phyloP scores from a whole-genome alignment of 1,140 invertebrate genomes.

The Gonioctena quinquepunctata region DNA sequence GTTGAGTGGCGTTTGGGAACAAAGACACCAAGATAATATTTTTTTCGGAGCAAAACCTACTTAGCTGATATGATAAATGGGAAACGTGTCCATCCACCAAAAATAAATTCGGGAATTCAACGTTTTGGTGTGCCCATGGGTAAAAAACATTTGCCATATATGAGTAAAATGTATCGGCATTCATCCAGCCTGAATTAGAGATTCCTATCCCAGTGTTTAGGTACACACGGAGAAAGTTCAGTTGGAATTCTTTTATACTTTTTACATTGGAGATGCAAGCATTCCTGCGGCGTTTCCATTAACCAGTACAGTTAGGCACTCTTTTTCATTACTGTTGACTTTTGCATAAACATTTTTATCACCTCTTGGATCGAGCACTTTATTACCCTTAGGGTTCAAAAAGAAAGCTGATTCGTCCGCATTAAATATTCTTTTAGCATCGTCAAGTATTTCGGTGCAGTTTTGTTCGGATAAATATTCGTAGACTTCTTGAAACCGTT shows the following conservation, averaged over 20 bases:
- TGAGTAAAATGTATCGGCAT: slow-evolving; percentile 52
- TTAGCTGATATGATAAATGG: slow-evolving; percentile 44
- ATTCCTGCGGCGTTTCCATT: slow-evolving; percentile 30
- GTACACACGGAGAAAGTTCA: slow-evolving; percentile 29
- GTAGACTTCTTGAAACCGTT: no score
- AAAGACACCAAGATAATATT: slow-evolving; percentile 46
- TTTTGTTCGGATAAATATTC: background rate
- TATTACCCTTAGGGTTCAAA: background rate
- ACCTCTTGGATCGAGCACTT: background rate
- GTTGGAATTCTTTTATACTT: slow-evolving; percentile 49
- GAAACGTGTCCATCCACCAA: slow-evolving; percentile 58
- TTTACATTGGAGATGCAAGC: slow-evolving; percentile 44
- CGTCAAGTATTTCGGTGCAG: background rate
- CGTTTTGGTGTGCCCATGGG: slow-evolving; percentile 29
- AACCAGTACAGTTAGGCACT: slow-evolving; percentile 21
- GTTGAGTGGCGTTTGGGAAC: slow-evolving; percentile 48
- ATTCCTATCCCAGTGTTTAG: slow-evolving; percentile 48
- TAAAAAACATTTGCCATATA: slow-evolving; percentile 35
- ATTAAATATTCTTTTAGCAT: background rate
- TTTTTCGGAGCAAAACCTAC: slow-evolving; percentile 28
- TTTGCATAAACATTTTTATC: slow-evolving; percentile 3
- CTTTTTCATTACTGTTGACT: slow-evolving; percentile 18
- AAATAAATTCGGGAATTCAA: slow-evolving; percentile 47
- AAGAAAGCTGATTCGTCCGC: background rate
- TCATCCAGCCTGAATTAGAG: slow-evolving; percentile 57